Conservation (phyloP, 2,888 invertebrate species). For the Xestia sexstrigata region DNA sequence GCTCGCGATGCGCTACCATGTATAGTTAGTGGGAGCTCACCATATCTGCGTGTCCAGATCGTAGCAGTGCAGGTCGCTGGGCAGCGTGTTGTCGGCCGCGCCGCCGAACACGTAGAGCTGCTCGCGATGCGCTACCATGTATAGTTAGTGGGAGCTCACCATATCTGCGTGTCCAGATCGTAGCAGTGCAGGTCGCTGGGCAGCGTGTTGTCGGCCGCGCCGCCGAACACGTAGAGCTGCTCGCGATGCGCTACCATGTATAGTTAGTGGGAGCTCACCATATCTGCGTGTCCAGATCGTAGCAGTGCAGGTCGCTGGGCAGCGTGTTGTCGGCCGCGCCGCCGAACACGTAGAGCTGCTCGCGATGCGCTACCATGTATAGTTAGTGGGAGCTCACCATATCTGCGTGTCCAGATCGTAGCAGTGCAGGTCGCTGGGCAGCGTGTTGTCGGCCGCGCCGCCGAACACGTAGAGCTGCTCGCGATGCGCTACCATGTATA, state of each 20-base stretch:
- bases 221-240: constrained; percentile 98
- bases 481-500: neutral
- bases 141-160: constrained; percentile 1
- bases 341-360: neutral
- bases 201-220: constrained; percentile 82
- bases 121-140: neutral
- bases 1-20: neutral
- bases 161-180: neutral
- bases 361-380: neutral
- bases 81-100: constrained; percentile 1
- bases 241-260: constrained; percentile 97
- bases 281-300: neutral
- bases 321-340: constrained; percentile 1
- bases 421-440: constrained; percentile 3
- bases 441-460: neutral
- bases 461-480: neutral
- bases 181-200: constrained; percentile 3
- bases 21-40: neutral
- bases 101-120: neutral
- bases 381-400: constrained; percentile 1
- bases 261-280: constrained; percentile 1
- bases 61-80: constrained; percentile 3
- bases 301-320: constrained; percentile 3
- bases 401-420: neutral
- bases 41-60: neutral